These are phyloP conservation scores for Tympanuchus pallidicinctus DNA, from an alignment of 2,113 vertebrate genomes.

Conservation along the genomic window DNA sequence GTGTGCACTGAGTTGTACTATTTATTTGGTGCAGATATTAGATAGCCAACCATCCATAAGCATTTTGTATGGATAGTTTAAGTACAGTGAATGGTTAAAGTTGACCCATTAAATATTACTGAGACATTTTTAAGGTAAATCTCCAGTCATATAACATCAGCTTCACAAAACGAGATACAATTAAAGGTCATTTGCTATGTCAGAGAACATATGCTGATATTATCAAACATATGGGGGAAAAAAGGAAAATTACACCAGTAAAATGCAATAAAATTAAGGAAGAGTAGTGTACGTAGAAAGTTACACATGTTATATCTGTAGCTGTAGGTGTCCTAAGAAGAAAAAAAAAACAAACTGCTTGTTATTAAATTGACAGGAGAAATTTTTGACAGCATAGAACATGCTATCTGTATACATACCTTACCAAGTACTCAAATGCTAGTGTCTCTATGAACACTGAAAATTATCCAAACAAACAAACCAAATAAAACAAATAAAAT, in stretches of 20 bases:
- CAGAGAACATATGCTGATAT: slow-evolving; percentile 37
- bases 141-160: slow-evolving; percentile 39
- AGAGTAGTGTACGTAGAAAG: neutral
- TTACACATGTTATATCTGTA: neutral
- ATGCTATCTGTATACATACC: neutral
- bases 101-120: slow-evolving; percentile 52
- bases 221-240: slow-evolving; percentile 35
- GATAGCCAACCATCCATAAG: slow-evolving; percentile 38
- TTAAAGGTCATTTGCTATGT: slow-evolving; percentile 48
- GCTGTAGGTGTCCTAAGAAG: neutral
- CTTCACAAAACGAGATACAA: slow-evolving; percentile 26
- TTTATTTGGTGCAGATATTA: slow-evolving; percentile 39
- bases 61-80: slow-evolving; percentile 40
- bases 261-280: slow-evolving; percentile 8
- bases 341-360: too few relatives aligned
- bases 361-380: neutral
- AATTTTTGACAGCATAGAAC: neutral
- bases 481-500: neutral
- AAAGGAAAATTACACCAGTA: neutral
- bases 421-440: neutral
- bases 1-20: slow-evolving; percentile 6
- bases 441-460: neutral
- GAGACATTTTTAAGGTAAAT: slow-evolving; percentile 64
- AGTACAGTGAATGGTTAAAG: slow-evolving; percentile 37
- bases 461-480: neutral